A percentile compares a stretch with the other conserved stretches of the same genome.
These are phyloP conservation scores for Barypeithes pellucidus DNA, from an alignment of 2,888 invertebrate species.

Conservation along the genomic window DNA sequence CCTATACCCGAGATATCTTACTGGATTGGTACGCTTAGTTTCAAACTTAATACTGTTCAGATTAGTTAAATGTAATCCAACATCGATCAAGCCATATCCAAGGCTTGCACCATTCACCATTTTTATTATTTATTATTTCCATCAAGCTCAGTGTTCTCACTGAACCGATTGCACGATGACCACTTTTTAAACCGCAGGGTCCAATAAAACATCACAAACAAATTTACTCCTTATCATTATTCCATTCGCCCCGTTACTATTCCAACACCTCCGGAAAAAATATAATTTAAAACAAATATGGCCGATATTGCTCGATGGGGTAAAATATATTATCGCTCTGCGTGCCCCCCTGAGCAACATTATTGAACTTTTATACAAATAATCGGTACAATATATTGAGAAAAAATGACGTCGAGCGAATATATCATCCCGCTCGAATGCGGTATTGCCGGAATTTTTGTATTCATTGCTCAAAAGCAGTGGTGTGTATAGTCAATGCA, in stretches of 20 bases:
- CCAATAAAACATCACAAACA: conserved; percentile 14
- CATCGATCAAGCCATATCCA: too few relatives aligned
- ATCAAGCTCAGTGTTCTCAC: too few relatives aligned
- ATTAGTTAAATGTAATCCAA: too few relatives aligned
- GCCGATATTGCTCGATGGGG: conserved; percentile 48
- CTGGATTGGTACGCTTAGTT: too few relatives aligned
- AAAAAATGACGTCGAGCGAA: conserved; percentile 35
- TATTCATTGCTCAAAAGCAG: conserved; percentile 1
- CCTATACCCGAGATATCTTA: too few relatives aligned
- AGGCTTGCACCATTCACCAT: too few relatives aligned
- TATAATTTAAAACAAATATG: conserved; percentile 50
- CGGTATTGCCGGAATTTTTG: conserved; percentile 20
- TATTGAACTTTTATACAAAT: conserved; percentile 47
- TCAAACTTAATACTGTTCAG: too few relatives aligned
- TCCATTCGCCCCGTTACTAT: conserved; percentile 29
- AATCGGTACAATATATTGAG: conserved; percentile 38
- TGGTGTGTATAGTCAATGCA: too few relatives aligned
- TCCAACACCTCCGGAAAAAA: conserved; percentile 32
- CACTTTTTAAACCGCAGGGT: conserved; percentile 4
- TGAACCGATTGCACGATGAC: not conserved
- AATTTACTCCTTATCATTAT: conserved; percentile 23
- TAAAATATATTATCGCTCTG: conserved; percentile 43
- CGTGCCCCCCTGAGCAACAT: conserved; percentile 40
- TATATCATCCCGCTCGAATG: conserved; percentile 32
- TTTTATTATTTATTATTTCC: too few relatives aligned